These are phyloP conservation scores for Coptodon rendalli DNA, from an alignment of 2,113 vertebrate genomes.

Conservation along the genomic window DNA sequence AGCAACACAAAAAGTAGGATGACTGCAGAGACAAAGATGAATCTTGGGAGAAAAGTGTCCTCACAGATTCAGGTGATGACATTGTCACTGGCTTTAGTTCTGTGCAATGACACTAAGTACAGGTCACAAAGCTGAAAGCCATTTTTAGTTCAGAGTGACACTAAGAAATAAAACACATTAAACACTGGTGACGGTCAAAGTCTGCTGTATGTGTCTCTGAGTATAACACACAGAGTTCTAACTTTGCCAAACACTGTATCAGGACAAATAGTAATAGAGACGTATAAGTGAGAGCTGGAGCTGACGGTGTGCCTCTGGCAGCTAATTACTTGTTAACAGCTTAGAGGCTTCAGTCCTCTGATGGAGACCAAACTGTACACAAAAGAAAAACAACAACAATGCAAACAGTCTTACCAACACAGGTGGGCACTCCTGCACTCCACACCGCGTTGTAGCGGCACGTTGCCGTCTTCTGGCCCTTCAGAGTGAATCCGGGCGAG, in stretches of 20 bases:
- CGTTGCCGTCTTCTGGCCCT: constrained; percentile 79
- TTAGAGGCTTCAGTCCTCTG: not conserved
- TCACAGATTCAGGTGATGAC: not conserved
- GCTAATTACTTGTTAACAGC: not conserved
- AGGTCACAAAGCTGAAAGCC: not conserved
- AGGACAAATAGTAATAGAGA: not conserved
- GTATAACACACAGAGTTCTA: not conserved
- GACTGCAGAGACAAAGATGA: not conserved
- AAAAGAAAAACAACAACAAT: not conserved
- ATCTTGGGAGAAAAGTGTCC: not conserved
- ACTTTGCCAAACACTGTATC: not conserved
- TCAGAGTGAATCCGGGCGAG: constrained; percentile 84
- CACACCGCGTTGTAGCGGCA: constrained; percentile 86
- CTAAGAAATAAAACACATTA: not conserved
- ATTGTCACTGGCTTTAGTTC: not conserved
- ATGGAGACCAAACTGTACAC: not conserved
- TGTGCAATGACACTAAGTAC: not conserved
- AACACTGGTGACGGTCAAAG: not conserved
- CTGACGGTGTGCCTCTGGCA: not conserved
- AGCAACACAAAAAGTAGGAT: not conserved
- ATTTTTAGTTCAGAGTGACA: not conserved
- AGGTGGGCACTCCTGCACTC: constrained; percentile 80
- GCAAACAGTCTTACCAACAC: constrained; percentile 77
- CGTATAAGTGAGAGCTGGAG: not conserved
- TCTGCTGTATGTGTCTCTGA: not conserved